Percentiles rank a stretch among this genome's conserved stretches.
Conservation (phyloP, 2,113 vertebrate genomes). For the Ptyas mucosa region DNA sequence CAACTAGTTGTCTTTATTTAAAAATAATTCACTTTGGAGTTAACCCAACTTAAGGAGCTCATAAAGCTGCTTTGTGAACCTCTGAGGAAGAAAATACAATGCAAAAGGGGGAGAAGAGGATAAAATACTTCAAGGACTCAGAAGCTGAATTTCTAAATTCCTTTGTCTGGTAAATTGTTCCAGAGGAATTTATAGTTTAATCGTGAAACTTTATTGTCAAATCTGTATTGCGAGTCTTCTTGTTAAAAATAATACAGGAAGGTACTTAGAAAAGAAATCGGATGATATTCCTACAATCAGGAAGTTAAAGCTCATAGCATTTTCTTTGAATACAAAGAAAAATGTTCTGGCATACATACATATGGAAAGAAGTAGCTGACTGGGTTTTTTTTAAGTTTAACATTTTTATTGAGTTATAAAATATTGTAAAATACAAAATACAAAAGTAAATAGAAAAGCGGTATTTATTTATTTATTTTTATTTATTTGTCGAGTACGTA, state of each 20-base stretch:
- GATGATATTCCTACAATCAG: background rate
- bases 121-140: background rate
- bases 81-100: background rate
- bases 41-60: background rate
- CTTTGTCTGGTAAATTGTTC: background rate
- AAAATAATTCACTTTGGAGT: background rate
- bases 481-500: too few species aligned
- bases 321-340: background rate
- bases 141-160: background rate
- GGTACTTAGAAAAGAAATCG: background rate
- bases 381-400: too few species aligned
- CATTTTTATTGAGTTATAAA: too few species aligned
- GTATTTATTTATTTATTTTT: too few species aligned
- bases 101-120: background rate
- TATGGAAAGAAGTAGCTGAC: too few species aligned
- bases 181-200: background rate
- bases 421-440: too few species aligned
- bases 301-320: background rate
- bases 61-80: background rate
- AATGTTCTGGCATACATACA: background rate
- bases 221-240: background rate
- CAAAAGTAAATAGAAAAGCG: too few species aligned
- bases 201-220: background rate
- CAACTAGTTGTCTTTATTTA: constrained; percentile 2
- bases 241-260: background rate